Evolutionary conservation across 1,140 invertebrate species (phyloP), one percentile per base, ranked within the genome.

Genomic region (Ruditapes philippinarum): DNA sequence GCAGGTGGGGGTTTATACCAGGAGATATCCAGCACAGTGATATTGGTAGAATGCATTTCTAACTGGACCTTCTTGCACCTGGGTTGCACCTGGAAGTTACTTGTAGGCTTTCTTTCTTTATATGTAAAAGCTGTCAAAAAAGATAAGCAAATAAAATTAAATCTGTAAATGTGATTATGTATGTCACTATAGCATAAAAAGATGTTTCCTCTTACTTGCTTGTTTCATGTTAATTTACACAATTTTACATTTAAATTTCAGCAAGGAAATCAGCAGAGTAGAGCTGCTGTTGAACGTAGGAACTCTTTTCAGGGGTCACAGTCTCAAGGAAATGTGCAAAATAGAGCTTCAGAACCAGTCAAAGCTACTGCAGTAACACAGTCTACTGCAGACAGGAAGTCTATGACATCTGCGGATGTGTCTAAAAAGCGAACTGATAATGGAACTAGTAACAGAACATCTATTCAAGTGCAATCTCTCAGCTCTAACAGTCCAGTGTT

Each of bases 191-290:
- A n/a, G n/a, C n/a, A n/a, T n/a, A n/a, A n/a, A n/a, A n/a, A n/a
- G n/a, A 45, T 45, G 42, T 45, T 45, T 45, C 42, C 42, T 45
- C 42, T 7, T 14, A 45, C 5, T 45, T 45, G 5, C 42, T 45
- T 45, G 42, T 45, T 14, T 45, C 42, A 7, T 45, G 42, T 45
- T 14, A 45, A 14, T 14, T 45, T 45, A 7, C 42, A 7, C 5
- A 45, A 45, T 7, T 45, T 45, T 14, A 7, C 14, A 45, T 45
- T 38, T 7, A 14, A 78, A n/a, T 80, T 91, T 90, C 57, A 91
- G 91, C 91, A 92, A 92, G 89, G 88, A 51, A 91, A 89, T 45
- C 83, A 87, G 25, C 83, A 92, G 38, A 49, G 62, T 38, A 83
- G 70, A 31, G 11, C 42, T 2, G 14, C 81, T n/a, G 36, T 38